These are phyloP conservation scores for Amphiprion ocellaris DNA, from an alignment of 2,113 vertebrate species.

Conservation along the genomic window DNA sequence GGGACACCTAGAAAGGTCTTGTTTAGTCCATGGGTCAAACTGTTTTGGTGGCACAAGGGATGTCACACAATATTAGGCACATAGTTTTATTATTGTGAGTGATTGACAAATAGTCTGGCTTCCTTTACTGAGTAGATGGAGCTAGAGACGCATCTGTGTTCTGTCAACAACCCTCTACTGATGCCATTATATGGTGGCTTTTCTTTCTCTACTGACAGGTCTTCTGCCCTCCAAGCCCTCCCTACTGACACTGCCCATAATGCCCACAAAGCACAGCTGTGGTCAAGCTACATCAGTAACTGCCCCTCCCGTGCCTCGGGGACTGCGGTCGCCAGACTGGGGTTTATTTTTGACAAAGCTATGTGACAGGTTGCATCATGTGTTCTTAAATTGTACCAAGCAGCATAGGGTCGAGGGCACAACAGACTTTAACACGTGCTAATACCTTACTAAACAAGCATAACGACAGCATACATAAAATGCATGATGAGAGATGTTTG, in stretches of 20 bases:
- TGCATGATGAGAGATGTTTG: background rate
- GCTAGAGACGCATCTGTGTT: conserved; percentile 40
- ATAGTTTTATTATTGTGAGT: too few species aligned
- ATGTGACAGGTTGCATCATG: conserved; percentile 66
- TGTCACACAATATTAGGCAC: background rate
- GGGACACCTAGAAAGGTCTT: too few species aligned
- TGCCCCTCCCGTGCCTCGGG: background rate
- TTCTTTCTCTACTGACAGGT: conserved; percentile 39
- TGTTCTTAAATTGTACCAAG: conserved; percentile 45
- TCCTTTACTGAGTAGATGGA: conserved; percentile 1
- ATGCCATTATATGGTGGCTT: conserved; percentile 30
- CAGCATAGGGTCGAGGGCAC: conserved; percentile 29
- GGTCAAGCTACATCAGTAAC: background rate
- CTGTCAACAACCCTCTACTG: conserved; percentile 32
- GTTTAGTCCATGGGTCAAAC: too few species aligned
- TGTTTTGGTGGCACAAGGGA: too few species aligned
- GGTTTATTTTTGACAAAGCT: conserved; percentile 70
- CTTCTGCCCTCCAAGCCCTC: background rate
- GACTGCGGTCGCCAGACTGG: conserved; percentile 24
- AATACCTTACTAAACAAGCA: background rate
- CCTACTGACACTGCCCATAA: conserved; percentile 28
- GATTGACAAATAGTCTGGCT: background rate
- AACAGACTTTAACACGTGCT: conserved; percentile 22
- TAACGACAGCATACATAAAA: background rate
- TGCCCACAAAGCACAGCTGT: conserved; percentile 61